Evolutionary conservation across 1,140 invertebrate species (phyloP).

Genomic region (Drosophila setifemur): DNA sequence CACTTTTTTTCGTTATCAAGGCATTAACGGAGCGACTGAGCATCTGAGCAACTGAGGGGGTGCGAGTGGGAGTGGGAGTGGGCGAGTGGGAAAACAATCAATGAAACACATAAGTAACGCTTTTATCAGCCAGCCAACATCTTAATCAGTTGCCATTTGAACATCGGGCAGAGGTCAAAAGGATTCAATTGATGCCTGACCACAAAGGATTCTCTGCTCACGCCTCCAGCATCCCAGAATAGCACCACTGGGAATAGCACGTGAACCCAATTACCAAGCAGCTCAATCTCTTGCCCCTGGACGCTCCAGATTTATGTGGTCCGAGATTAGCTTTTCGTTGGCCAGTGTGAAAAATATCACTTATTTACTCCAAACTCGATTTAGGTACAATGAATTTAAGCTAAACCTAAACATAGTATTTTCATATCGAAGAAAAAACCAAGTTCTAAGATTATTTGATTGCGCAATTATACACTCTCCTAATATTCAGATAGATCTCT

Average conservation of each 20-base stretch:
- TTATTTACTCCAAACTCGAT: too few relatives aligned
- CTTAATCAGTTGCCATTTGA: conserved; percentile 75
- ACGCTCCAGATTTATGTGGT: conserved; percentile 60
- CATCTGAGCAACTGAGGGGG: too few relatives aligned
- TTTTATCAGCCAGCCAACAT: conserved; percentile 49
- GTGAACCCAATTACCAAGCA: conserved; percentile 75
- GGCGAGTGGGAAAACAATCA: conserved; percentile 66
- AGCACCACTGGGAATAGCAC: conserved; percentile 63
- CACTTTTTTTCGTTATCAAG: conserved; percentile 23
- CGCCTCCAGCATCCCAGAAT: conserved; percentile 13
- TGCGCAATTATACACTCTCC: too few relatives aligned
- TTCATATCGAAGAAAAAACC: too few relatives aligned
- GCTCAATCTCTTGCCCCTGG: conserved; percentile 39
- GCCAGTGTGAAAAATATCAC: background rate
- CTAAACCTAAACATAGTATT: too few relatives aligned
- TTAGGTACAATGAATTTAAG: too few relatives aligned
- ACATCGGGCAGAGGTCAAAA: conserved; percentile 30
- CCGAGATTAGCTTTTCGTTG: conserved; percentile 40
- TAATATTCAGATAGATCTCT: too few relatives aligned
- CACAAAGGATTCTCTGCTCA: conserved; percentile 59
- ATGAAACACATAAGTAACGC: conserved; percentile 69
- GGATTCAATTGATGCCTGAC: conserved; percentile 75
- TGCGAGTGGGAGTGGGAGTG: background rate
- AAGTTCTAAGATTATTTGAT: too few relatives aligned
- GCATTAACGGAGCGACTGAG: background rate